A percentile compares a stretch with the other conserved stretches of the same genome.
Conservation (phyloP, 92 coral and sea anemone genomes). For the Zoanthus solanderi region DNA sequence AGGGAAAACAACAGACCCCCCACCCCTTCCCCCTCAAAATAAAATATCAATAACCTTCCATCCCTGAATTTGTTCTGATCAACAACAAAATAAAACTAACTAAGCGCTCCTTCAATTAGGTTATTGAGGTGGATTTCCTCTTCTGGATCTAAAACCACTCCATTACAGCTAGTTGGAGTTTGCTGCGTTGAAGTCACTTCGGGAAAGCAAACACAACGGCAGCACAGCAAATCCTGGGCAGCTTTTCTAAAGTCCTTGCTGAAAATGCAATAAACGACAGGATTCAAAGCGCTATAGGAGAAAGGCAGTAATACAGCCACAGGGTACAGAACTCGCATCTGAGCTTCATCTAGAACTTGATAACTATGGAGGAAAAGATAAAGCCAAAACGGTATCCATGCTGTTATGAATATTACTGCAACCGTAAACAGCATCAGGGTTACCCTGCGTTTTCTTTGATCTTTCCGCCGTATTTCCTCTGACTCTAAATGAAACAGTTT, state of each 20-base stretch:
- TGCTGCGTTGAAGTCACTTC: background rate
- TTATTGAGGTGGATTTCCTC: constrained; percentile 17
- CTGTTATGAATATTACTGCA: constrained; percentile 16
- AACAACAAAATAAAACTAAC: background rate
- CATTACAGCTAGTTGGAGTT: background rate
- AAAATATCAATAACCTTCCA: no score
- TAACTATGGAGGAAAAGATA: background rate
- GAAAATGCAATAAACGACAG: background rate
- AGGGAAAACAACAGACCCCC: no score
- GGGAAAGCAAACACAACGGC: constrained; percentile 3
- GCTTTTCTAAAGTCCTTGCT: constrained; percentile 20
- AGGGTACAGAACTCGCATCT: background rate
- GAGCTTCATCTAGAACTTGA: constrained; percentile 2
- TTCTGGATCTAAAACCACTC: background rate
- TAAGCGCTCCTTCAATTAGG: constrained; percentile 21
- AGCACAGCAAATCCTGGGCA: constrained; percentile 9
- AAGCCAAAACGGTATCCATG: constrained; percentile 15
- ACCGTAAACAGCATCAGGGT: constrained; percentile 31
- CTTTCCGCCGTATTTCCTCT: constrained; percentile 12
- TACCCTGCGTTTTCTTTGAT: background rate
- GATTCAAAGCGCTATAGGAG: constrained; percentile 27
- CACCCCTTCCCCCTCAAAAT: background rate
- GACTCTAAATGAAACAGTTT: constrained; percentile 16
- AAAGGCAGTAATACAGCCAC: constrained; percentile 3
- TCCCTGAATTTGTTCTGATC: background rate